Base-by-base conservation (phyloP, 2,888 invertebrate genomes). In the Camptogramma bilineatum region DNA sequence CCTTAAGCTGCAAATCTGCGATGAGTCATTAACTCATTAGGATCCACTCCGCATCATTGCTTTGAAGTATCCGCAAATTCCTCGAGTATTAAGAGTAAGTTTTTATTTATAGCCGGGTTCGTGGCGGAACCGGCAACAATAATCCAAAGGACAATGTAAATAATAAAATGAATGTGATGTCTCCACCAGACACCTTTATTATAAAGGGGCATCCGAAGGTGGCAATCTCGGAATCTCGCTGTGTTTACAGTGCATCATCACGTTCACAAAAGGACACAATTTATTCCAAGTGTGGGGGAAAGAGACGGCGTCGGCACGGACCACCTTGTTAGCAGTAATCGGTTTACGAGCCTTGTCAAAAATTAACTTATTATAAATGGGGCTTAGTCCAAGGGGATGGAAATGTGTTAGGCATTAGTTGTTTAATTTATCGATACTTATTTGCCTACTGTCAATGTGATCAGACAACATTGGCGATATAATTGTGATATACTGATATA, bases 271-370 rank as follows among this genome's bases (percentile, higher is more conserved):
- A 81, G 79, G 77, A 79, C 76, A 81, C 79, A 80, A 82, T 81
- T 82, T 80, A 81, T 81, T 74, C 73, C 69, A 75, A 75, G 74
- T 75, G 76, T 77, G 77, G 42, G 81, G 71, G 71, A 74, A 79
- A 80, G 81, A 75, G 83, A 83, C 66, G 69, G 66, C 68, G 68
- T 69, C 70, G 76, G 62, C 71, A 68, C 61, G 78, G 90, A 90
- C 90, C 90, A 90, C 90, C 90, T 90, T 88, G 88, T 90, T 90
- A 88, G 88, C 77, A 79, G 80, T 90, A 90, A 90, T 88, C 90
- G 88, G 88, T 88, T 90, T 90, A 89, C 68, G 78, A 79, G 73
- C 74, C 83, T 81, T 85, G 86, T 87, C 83, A 86, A 88, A 85
- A 89, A 87, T 86, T 88, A 81, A 85, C 84, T 88, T 86, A 84